A percentile compares a stretch with the other conserved stretches of the same genome.
Conservation (phyloP, 2,797 vertebrate species). For the Coccyzus lansbergi region DNA sequence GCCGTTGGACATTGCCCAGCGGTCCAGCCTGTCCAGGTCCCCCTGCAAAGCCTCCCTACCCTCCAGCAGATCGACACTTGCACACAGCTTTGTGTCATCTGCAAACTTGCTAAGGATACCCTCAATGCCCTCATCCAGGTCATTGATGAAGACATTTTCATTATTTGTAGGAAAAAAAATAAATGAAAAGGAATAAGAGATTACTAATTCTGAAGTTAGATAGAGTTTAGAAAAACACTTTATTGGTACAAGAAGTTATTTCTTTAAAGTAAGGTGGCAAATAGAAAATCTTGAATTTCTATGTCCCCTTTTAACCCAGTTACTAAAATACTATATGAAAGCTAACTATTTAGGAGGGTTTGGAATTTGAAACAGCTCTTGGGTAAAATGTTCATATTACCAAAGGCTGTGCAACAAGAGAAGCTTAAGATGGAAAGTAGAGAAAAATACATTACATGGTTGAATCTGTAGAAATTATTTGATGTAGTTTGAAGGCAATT, state of each 20-base stretch:
- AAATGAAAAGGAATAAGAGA: background rate
- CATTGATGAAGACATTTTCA: too few relatives aligned
- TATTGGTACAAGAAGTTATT: background rate
- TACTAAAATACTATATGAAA: background rate
- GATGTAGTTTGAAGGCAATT: constrained; percentile 20
- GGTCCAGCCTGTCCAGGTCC: too few relatives aligned
- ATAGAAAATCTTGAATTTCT: background rate
- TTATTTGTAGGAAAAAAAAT: background rate
- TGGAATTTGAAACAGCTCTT: background rate
- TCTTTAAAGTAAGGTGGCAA: background rate
- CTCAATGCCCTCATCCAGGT: too few relatives aligned
- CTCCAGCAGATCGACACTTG: too few relatives aligned
- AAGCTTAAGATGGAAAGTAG: background rate
- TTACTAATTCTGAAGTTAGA: background rate
- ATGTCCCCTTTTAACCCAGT: background rate
- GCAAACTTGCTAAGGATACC: too few relatives aligned
- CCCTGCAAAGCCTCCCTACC: too few relatives aligned
- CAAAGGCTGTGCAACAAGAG: background rate
- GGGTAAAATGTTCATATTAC: background rate
- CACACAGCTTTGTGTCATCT: too few relatives aligned
- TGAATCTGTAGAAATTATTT: background rate
- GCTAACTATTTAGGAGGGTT: background rate
- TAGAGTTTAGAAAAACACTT: background rate
- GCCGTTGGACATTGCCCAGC: too few relatives aligned
- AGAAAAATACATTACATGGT: background rate